Conservation (phyloP, 2,888 invertebrate genomes). For the Oscheius onirici region DNA sequence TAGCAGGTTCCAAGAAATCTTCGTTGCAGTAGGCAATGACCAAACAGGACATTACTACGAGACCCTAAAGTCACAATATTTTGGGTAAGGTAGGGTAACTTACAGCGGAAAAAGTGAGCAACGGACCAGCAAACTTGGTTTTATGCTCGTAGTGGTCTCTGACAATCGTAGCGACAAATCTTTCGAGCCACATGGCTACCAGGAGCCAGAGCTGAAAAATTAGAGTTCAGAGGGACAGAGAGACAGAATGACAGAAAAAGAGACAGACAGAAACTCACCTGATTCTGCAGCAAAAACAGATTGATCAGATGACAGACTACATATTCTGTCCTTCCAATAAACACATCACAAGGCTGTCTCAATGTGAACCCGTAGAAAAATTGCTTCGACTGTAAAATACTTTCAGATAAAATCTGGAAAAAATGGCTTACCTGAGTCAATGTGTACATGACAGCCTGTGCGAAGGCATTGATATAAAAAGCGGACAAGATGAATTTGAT, state of each 20-base stretch:
- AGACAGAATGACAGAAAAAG: neutral
- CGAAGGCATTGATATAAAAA: conserved; percentile 15
- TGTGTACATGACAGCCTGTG: conserved; percentile 8
- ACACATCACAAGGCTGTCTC: conserved; percentile 8
- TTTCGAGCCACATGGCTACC: conserved; percentile 23
- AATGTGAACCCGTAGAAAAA: conserved; percentile 9
- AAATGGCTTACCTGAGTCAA: conserved; percentile 7
- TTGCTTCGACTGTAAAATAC: conserved; percentile 11
- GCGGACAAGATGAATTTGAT: conserved; percentile 14
- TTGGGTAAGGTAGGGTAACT: neutral
- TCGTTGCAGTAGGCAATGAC: conserved; percentile 5
- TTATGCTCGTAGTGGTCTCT: conserved; percentile 8
- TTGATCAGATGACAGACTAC: conserved; percentile 10
- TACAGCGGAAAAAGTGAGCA: neutral
- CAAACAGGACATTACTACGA: neutral
- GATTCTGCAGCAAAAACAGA: conserved; percentile 12
- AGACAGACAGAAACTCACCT: conserved; percentile 2
- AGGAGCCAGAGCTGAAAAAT: conserved; percentile 17
- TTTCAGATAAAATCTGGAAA: neutral
- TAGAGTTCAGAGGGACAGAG: neutral
- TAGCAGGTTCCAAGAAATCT: conserved; percentile 3
- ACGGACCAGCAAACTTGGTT: conserved; percentile 6
- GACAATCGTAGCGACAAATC: conserved; percentile 1
- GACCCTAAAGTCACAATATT: neutral
- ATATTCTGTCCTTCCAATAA: conserved; percentile 10